Evolutionary conservation across 2,797 vertebrate species (phyloP).

Genomic region (Neomorphus geoffroyi): DNA sequence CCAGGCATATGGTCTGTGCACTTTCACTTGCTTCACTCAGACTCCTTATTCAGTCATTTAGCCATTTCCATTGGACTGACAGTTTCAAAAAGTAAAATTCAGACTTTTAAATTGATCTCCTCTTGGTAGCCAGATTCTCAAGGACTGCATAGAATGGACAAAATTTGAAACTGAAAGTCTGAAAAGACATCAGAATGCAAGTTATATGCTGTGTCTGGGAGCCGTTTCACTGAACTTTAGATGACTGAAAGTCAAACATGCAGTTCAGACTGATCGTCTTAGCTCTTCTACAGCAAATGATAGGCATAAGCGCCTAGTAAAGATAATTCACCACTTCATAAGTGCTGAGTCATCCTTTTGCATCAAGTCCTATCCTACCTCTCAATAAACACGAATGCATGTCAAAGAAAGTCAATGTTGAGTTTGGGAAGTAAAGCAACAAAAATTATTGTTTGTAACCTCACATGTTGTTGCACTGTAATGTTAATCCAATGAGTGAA

Average conservation of each 20-base stretch:
- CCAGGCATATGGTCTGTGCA: too few relatives aligned
- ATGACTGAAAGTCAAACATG: background rate
- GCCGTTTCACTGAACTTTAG: rapidly evolving
- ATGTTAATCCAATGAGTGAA: background rate
- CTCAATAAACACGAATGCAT: background rate
- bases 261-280: rapidly evolving
- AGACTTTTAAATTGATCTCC: background rate
- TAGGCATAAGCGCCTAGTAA: background rate
- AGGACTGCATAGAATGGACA: background rate
- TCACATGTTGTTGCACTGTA: background rate
- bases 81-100: background rate
- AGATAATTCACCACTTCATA: background rate
- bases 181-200: background rate
- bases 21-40: background rate
- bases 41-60: background rate
- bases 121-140: background rate
- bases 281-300: background rate
- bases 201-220: background rate
- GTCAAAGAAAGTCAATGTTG: background rate
- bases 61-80: background rate
- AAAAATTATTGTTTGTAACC: background rate
- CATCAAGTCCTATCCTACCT: background rate
- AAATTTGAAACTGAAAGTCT: background rate
- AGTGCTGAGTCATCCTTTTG: background rate
- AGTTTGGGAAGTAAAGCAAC: background rate